A percentile compares a stretch with the other conserved stretches of the same genome.
phyloP scores from a whole-genome alignment of 2,797 vertebrate species.

The Fringilla coelebs region DNA sequence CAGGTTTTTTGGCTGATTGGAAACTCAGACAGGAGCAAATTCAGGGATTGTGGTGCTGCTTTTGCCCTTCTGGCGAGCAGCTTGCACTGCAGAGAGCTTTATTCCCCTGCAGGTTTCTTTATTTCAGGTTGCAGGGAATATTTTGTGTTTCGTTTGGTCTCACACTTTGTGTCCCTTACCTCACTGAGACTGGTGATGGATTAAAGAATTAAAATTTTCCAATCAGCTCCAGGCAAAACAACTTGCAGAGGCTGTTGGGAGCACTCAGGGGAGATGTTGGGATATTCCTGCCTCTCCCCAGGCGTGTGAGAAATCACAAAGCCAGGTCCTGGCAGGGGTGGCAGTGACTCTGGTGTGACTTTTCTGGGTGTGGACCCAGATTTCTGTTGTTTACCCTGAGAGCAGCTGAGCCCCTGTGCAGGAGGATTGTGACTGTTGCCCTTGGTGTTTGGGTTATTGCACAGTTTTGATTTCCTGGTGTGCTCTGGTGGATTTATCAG shows the following conservation, averaged over 20 bases:
- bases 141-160: neutral
- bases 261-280: neutral
- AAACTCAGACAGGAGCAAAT: neutral
- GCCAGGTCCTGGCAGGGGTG: neutral
- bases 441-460: accelerated
- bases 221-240: neutral
- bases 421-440: neutral
- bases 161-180: neutral
- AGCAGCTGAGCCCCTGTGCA: neutral
- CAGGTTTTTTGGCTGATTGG: neutral
- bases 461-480: accelerated
- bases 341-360: neutral
- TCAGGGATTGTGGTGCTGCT: neutral
- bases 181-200: neutral
- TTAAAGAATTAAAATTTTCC: neutral
- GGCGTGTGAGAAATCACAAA: neutral
- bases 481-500: neutral
- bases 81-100: neutral
- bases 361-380: neutral
- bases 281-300: neutral
- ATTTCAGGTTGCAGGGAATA: neutral
- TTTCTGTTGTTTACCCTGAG: neutral
- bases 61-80: neutral
- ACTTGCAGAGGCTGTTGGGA: neutral
- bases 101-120: neutral